Conservation (phyloP, 2,888 invertebrate genomes). For the Zaprionus obscuricornis region DNA sequence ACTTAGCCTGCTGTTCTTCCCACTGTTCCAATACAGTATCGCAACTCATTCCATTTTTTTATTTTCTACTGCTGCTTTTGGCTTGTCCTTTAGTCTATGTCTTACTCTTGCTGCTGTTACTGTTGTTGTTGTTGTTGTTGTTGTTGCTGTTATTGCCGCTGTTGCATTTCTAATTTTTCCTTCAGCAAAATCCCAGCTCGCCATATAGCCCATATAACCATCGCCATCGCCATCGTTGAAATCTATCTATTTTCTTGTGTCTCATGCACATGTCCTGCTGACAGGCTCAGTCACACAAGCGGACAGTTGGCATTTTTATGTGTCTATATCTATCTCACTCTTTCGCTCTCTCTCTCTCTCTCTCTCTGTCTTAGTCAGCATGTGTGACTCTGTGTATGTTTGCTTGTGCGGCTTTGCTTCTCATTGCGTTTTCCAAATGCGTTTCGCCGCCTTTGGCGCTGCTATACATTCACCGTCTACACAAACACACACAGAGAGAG, state of each 20-base stretch:
- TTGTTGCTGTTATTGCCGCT: conserved; percentile 24
- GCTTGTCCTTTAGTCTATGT: too few species aligned
- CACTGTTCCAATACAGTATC: too few species aligned
- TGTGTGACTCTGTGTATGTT: conserved; percentile 8
- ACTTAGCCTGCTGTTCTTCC: background rate
- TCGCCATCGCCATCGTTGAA: conserved; percentile 50
- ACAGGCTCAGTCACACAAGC: conserved; percentile 72
- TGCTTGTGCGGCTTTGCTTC: conserved; percentile 18
- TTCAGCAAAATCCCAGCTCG: conserved; percentile 43
- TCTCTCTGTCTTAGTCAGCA: background rate
- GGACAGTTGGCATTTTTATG: conserved; percentile 74
- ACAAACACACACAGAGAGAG: background rate
- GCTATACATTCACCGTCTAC: too few species aligned
- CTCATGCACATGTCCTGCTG: conserved; percentile 70
- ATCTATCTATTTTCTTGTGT: conserved; percentile 70
- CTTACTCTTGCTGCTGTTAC: too few species aligned
- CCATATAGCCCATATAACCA: too few species aligned
- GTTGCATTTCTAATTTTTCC: conserved; percentile 49
- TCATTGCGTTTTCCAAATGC: conserved; percentile 71
- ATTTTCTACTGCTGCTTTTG: too few species aligned
- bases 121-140: too few species aligned
- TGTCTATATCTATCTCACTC: conserved; percentile 32
- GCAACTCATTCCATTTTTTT: too few species aligned
- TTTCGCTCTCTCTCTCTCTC: background rate
- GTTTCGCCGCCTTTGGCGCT: conserved; percentile 62